phyloP scores from a whole-genome alignment of 2,113 vertebrate species.

The Motacilla alba region DNA sequence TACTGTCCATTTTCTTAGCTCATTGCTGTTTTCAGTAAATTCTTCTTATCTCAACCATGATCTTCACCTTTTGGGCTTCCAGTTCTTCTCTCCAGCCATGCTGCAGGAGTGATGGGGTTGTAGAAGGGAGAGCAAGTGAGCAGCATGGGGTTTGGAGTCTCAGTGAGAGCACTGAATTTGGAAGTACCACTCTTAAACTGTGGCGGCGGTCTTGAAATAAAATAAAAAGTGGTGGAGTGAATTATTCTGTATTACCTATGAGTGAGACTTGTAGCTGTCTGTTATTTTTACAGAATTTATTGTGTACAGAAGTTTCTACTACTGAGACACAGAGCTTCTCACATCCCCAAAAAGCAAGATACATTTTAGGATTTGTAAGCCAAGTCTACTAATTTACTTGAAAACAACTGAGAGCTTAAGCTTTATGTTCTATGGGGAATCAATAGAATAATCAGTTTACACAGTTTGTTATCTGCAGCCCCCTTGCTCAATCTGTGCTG shows the following conservation, averaged over 20 bases:
- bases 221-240: not conserved
- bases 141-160: not conserved
- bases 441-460: not conserved
- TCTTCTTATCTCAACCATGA: not conserved
- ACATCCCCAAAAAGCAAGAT: not conserved
- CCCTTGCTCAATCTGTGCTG: not conserved
- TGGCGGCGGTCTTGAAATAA: not conserved
- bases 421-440: slow-evolving; percentile 21
- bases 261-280: not conserved
- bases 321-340: not conserved
- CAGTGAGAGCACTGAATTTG: not conserved
- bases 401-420: not conserved
- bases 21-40: not conserved
- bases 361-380: not conserved
- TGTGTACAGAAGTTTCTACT: not conserved
- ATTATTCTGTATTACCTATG: not conserved
- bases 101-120: not conserved
- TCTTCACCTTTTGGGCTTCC: not conserved
- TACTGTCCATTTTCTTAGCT: not conserved
- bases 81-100: not conserved
- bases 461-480: not conserved
- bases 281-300: not conserved
- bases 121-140: not conserved
- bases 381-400: not conserved
- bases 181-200: not conserved